Conservation (phyloP, 1,140 invertebrate species). For the Heliconius congener region DNA sequence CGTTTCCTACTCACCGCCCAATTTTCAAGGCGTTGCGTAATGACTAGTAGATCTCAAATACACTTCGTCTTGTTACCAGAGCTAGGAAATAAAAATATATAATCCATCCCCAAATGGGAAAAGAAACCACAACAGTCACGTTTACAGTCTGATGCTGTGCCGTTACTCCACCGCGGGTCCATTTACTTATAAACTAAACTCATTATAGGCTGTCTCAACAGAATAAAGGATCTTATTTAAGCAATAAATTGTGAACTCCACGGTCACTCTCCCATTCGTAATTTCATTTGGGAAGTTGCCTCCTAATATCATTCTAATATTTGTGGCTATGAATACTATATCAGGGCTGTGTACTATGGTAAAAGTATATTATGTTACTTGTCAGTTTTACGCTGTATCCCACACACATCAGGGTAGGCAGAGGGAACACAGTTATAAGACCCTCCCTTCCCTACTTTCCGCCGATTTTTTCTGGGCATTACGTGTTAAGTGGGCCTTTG, state of each 20-base stretch:
- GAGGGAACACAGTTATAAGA: no score
- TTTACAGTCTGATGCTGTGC: background rate
- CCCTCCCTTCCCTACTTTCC: no score
- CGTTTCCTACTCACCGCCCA: no score
- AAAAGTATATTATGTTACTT: no score
- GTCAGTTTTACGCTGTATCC: no score
- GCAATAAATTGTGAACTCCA: constrained; percentile 12
- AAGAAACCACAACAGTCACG: background rate
- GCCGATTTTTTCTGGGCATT: no score
- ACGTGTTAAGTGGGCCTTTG: no score
- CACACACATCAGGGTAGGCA: no score
- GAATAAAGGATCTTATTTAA: constrained; percentile 1
- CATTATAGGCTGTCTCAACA: background rate
- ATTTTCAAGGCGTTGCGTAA: background rate
- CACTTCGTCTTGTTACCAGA: background rate
- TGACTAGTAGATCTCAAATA: background rate
- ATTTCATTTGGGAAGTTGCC: constrained; percentile 4
- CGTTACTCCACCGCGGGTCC: background rate
- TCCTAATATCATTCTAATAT: background rate
- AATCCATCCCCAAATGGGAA: background rate
- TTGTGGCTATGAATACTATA: background rate
- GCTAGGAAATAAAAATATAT: background rate
- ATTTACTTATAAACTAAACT: constrained; percentile 7
- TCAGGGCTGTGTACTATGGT: no score
- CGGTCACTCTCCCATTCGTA: constrained; percentile 7